These are phyloP conservation scores for Drosophila chauvacae DNA, from an alignment of 1,140 invertebrate species.

Conservation along the genomic window DNA sequence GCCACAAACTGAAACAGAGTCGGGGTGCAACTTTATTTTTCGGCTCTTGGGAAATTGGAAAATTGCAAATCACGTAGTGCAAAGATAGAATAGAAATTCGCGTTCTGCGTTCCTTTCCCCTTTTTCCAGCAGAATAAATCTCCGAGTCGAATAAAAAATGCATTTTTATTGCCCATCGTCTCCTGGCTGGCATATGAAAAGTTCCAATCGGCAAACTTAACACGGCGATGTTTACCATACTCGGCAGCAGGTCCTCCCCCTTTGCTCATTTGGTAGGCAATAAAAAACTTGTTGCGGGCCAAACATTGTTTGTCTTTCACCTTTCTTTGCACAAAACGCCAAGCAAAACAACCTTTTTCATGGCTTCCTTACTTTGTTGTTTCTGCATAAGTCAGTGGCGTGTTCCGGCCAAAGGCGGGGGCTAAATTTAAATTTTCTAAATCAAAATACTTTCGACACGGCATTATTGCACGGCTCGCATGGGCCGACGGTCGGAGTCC, in stretches of 20 bases:
- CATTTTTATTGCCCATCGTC: constrained; percentile 64
- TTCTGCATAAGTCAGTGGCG: constrained; percentile 50
- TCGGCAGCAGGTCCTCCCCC: constrained; percentile 5
- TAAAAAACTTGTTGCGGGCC: constrained; percentile 71
- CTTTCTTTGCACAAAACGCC: constrained; percentile 13
- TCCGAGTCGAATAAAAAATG: constrained; percentile 60
- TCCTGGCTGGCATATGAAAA: constrained; percentile 36
- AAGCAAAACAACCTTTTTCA: constrained; percentile 43
- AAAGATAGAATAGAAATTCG: constrained; percentile 72
- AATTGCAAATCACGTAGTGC: constrained; percentile 77
- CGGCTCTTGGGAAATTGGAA: constrained; percentile 70
- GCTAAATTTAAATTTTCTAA: constrained; percentile 72
- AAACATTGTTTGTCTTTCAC: constrained; percentile 67
- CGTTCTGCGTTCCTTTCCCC: constrained; percentile 47
- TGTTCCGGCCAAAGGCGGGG: constrained; percentile 5
- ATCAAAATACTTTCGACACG: constrained; percentile 73
- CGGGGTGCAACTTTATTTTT: constrained; percentile 64
- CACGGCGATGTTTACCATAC: constrained; percentile 26
- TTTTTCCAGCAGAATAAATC: constrained; percentile 58
- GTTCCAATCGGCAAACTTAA: constrained; percentile 56
- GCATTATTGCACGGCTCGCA: constrained; percentile 53
- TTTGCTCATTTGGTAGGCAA: constrained; percentile 78
- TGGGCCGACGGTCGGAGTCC: constrained; percentile 53
- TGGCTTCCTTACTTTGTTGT: constrained; percentile 56
- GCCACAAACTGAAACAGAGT: constrained; percentile 45